Evolutionary conservation across 2,113 vertebrate genomes (phyloP).

Genomic region (Rhinolophus sinicus): DNA sequence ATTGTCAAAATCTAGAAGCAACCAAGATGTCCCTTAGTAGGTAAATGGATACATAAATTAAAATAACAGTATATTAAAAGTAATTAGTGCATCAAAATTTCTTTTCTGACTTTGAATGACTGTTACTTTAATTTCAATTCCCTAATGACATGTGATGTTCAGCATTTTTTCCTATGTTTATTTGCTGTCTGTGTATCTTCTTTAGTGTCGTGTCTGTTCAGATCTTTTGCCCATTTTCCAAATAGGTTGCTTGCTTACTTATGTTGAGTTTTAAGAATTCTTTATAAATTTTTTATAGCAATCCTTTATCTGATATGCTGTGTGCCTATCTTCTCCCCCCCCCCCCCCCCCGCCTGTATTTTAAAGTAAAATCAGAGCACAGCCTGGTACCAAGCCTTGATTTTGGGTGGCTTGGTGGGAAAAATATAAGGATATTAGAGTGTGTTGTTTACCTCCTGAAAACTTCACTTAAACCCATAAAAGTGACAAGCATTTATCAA

Average conservation of each 20-base stretch:
- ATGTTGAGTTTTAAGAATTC: constrained; percentile 4
- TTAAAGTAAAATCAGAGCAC: not conserved
- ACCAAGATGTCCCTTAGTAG: no score
- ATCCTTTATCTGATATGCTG: not conserved
- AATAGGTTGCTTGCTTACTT: not conserved
- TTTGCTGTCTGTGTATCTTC: not conserved
- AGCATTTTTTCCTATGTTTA: not conserved
- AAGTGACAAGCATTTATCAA: not conserved
- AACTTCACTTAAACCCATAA: not conserved
- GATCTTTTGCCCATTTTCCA: not conserved
- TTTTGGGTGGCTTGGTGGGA: not conserved
- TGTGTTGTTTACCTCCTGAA: not conserved
- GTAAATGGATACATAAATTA: no score
- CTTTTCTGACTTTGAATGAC: no score
- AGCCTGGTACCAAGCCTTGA: not conserved
- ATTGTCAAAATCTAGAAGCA: no score
- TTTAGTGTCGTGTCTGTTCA: not conserved
- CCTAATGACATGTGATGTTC: not conserved
- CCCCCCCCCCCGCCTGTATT: not conserved
- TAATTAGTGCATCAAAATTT: no score
- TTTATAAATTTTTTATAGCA: not conserved
- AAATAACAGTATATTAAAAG: no score
- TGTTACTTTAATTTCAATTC: not conserved
- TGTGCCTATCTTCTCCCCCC: not conserved
- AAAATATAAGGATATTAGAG: not conserved